phyloP scores from a whole-genome alignment of 2,797 vertebrate genomes.

The Lerista edwardsae region DNA sequence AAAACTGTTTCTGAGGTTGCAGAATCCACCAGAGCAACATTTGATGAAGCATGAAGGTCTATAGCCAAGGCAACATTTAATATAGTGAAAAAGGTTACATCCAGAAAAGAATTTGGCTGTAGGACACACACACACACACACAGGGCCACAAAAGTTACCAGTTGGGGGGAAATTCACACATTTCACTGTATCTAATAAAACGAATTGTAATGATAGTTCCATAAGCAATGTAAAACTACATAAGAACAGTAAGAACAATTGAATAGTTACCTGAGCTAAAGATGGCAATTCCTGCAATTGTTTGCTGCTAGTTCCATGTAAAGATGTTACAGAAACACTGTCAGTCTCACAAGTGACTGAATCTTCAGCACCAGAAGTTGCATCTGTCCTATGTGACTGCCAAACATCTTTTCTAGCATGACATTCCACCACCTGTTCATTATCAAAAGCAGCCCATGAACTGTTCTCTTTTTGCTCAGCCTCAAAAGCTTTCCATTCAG shows the following conservation, averaged over 20 bases:
- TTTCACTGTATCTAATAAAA: background rate
- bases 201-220: background rate
- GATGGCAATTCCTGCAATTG: constrained; percentile 72
- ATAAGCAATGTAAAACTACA: background rate
- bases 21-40: background rate
- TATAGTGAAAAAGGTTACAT: background rate
- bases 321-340: constrained; percentile 63
- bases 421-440: constrained; percentile 72
- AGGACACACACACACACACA: background rate
- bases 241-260: background rate
- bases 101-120: background rate
- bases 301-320: constrained; percentile 66
- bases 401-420: constrained; percentile 75
- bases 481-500: constrained; percentile 88
- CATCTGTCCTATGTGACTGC: constrained; percentile 74
- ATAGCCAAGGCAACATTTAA: background rate
- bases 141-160: constrained; percentile 22
- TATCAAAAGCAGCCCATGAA: constrained; percentile 88
- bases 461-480: constrained; percentile 74
- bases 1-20: background rate
- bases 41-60: background rate
- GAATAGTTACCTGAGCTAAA: constrained; percentile 77
- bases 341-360: constrained; percentile 67
- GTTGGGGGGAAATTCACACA: too few relatives aligned
- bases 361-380: constrained; percentile 50